phyloP scores from a whole-genome alignment of 2,113 vertebrate species.

The Xiphophorus maculatus region DNA sequence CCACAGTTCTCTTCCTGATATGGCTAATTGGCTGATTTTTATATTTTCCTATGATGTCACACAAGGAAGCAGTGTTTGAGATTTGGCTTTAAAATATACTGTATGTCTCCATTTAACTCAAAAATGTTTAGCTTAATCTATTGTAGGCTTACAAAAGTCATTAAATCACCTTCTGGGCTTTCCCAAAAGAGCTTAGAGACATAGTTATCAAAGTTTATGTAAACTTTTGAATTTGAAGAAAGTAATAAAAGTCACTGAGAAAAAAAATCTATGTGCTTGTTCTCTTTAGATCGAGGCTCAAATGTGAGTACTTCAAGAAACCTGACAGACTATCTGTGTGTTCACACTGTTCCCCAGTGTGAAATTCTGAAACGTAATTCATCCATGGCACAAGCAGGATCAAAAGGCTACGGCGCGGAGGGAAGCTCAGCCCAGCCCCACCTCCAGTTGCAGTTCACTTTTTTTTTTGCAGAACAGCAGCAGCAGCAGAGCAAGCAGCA shows the following conservation, averaged over 20 bases:
- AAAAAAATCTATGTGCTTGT: constrained; percentile 39
- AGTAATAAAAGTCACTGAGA: constrained; percentile 14
- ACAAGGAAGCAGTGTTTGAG: not conserved
- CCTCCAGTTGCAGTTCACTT: constrained; percentile 36
- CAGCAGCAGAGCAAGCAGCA: constrained; percentile 38
- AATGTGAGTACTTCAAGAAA: constrained; percentile 64
- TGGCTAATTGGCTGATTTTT: not conserved
- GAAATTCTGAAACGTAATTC: constrained; percentile 81
- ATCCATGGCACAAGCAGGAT: constrained; percentile 77
- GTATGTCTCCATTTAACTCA: not conserved
- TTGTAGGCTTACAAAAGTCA: too few species aligned
- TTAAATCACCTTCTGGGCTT: not conserved
- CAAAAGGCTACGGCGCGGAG: constrained; percentile 75
- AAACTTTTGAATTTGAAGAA: constrained; percentile 5
- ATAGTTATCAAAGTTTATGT: not conserved
- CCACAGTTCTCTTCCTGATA: not conserved
- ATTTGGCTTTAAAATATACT: too few species aligned
- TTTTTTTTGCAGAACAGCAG: constrained; percentile 16
- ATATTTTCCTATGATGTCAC: not conserved
- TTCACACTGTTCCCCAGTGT: constrained; percentile 72
- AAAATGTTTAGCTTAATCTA: too few species aligned
- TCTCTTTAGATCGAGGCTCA: constrained; percentile 38
- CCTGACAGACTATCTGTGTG: constrained; percentile 65
- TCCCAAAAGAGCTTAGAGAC: constrained; percentile 8
- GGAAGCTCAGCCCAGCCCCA: constrained; percentile 59